A percentile compares a stretch with the other conserved stretches of the same genome.
phyloP scores from a whole-genome alignment of 2,797 vertebrate species.

The Pseudochaenichthys georgianus region DNA sequence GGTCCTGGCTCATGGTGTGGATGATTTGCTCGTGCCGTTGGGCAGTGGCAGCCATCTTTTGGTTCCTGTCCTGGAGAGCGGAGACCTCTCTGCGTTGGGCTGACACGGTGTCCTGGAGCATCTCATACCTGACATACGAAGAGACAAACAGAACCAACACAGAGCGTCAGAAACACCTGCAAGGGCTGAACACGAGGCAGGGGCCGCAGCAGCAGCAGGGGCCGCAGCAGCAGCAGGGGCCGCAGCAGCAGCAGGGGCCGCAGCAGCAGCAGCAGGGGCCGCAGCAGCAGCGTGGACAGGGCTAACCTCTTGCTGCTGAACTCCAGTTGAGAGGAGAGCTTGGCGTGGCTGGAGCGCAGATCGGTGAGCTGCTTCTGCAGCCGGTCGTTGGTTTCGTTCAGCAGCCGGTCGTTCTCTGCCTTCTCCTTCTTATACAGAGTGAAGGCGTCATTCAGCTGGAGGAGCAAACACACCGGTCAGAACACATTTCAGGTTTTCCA shows the following conservation, averaged over 20 bases:
- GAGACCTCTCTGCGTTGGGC: slow-evolving; percentile 92
- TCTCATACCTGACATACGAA: slow-evolving; percentile 88
- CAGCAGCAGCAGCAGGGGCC: background rate
- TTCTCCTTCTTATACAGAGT: slow-evolving; percentile 95
- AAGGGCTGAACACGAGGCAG: no score
- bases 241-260: no score
- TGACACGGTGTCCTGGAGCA: slow-evolving; percentile 94
- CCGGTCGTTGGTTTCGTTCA: slow-evolving; percentile 93
- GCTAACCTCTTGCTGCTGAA: slow-evolving; percentile 92
- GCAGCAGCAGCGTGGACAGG: background rate
- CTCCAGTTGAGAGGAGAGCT: slow-evolving; percentile 93
- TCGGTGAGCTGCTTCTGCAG: slow-evolving; percentile 92
- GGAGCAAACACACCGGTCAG: slow-evolving; percentile 6
- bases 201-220: background rate
- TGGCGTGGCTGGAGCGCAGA: slow-evolving; percentile 90
- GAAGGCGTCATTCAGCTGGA: slow-evolving; percentile 93
- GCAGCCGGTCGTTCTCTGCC: slow-evolving; percentile 91
- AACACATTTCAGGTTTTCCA: background rate
- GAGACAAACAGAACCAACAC: background rate
- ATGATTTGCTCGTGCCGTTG: slow-evolving; percentile 95
- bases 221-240: background rate
- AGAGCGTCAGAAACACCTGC: background rate
- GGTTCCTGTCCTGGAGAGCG: slow-evolving; percentile 90
- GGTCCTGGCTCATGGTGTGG: slow-evolving; percentile 94
- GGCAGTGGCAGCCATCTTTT: slow-evolving; percentile 89